phyloP scores from a whole-genome alignment of 35 echinoderm and acorn worm species.

The Ophioderma brevispina region DNA sequence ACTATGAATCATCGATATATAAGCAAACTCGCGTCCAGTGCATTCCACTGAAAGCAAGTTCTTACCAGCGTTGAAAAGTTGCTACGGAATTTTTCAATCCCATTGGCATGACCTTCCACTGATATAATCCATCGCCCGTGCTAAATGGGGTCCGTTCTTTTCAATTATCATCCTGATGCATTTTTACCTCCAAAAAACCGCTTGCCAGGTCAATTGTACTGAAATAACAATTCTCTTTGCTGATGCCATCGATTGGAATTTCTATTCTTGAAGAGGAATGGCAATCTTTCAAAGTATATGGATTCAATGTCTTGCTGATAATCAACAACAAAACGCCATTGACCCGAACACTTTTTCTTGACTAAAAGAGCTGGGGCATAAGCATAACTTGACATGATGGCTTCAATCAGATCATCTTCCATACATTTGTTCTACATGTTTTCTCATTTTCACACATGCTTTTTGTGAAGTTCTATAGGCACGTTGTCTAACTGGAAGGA shows the following conservation, averaged over 20 bases:
- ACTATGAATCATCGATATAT: conserved; percentile 30
- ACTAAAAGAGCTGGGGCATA: conserved; percentile 36
- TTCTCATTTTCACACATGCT: not conserved
- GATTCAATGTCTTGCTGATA: conserved; percentile 22
- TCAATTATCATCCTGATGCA: conserved; percentile 25
- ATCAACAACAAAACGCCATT: conserved; percentile 27
- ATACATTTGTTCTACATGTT: conserved; percentile 28
- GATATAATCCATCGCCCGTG: conserved; percentile 23
- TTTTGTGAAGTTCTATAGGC: not conserved
- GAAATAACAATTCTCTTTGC: conserved; percentile 14
- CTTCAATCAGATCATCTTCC: conserved; percentile 28
- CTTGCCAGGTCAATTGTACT: conserved; percentile 41
- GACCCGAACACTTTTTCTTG: conserved; percentile 36
- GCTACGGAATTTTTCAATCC: conserved; percentile 7
- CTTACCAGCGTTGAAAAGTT: conserved; percentile 21
- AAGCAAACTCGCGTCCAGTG: not conserved
- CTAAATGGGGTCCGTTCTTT: conserved; percentile 30
- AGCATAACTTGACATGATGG: not conserved
- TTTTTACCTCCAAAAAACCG: conserved; percentile 38
- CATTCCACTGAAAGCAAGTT: not conserved
- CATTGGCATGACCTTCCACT: conserved; percentile 27
- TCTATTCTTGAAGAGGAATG: conserved; percentile 48
- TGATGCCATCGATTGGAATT: conserved; percentile 50
- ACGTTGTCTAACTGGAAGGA: conserved; percentile 1
- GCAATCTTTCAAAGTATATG: conserved; percentile 18